These are phyloP conservation scores for Electrophaes corylata DNA, from an alignment of 2,888 invertebrate species.

Conservation along the genomic window DNA sequence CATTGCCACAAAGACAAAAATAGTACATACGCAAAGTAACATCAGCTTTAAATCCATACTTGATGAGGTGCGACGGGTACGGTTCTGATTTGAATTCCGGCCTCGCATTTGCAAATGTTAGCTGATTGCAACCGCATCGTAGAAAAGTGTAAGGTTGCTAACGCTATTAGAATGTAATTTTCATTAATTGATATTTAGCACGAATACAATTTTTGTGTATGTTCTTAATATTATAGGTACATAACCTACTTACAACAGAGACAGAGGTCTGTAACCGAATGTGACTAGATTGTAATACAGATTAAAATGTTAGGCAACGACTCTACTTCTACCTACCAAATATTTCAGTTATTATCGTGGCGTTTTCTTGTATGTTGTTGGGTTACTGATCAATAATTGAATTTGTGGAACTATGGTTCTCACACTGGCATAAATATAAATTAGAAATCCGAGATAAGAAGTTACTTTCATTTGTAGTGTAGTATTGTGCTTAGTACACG, in stretches of 20 bases:
- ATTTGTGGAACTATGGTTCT: slow-evolving; percentile 6
- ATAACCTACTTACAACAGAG: slow-evolving; percentile 5
- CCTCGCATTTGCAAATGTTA: slow-evolving; percentile 49
- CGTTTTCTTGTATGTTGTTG: not conserved
- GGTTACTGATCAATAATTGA: not conserved
- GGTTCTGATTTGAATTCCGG: slow-evolving; percentile 51
- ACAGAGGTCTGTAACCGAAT: not conserved
- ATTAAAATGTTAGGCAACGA: not conserved
- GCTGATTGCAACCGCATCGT: slow-evolving; percentile 37
- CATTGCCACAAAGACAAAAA: slow-evolving; percentile 37
- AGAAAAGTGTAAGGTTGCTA: slow-evolving; percentile 33
- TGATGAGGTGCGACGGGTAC: slow-evolving; percentile 33
- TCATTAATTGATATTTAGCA: slow-evolving; percentile 27
- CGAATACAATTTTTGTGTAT: slow-evolving; percentile 10
- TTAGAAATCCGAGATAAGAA: slow-evolving; percentile 33
- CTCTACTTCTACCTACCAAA: not conserved
- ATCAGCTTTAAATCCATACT: slow-evolving; percentile 37
- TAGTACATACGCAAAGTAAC: slow-evolving; percentile 32
- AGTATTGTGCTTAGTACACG: slow-evolving; percentile 26
- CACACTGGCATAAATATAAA: slow-evolving; percentile 17
- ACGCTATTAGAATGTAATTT: slow-evolving; percentile 23
- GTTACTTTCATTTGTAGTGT: slow-evolving; percentile 37
- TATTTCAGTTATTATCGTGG: not conserved
- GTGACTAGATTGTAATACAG: not conserved
- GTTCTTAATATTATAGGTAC: not conserved